Conservation (phyloP, 2,113 vertebrate genomes). For the Albula goreensis region DNA sequence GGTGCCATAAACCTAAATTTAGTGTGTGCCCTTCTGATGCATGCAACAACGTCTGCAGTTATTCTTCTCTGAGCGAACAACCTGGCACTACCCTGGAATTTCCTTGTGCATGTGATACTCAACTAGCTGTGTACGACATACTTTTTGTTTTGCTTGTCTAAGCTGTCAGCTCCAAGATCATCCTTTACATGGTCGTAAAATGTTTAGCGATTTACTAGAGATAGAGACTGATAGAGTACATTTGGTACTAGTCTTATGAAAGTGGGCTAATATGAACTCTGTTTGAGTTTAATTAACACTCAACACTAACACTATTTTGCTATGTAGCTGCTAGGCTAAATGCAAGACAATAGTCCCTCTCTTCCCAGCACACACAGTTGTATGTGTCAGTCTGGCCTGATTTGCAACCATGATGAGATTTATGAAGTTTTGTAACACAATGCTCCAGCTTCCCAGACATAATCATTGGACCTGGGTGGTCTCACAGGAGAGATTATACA, state of each 20-base stretch:
- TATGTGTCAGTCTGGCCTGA: background rate
- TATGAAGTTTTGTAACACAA: slow-evolving; percentile 35
- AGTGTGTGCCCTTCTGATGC: background rate
- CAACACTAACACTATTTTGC: too few species aligned
- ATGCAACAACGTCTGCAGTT: background rate
- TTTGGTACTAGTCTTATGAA: too few species aligned
- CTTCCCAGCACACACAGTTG: background rate
- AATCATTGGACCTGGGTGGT: slow-evolving; percentile 38
- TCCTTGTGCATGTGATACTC: background rate
- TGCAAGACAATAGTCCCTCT: background rate
- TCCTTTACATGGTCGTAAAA: too few species aligned
- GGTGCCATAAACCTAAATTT: slow-evolving; percentile 1
- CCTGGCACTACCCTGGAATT: background rate
- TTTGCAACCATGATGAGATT: background rate
- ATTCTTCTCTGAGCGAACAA: background rate
- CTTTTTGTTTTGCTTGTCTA: background rate
- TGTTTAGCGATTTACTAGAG: too few species aligned
- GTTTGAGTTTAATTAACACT: too few species aligned
- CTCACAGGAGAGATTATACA: slow-evolving; percentile 36
- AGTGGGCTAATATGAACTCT: too few species aligned
- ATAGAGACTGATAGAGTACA: too few species aligned
- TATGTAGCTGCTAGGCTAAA: too few species aligned
- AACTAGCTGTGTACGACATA: background rate
- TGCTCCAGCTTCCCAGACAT: slow-evolving; percentile 25
- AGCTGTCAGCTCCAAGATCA: background rate